Percentiles rank a stretch among this genome's conserved stretches.
Conservation (phyloP, 2,888 invertebrate genomes). For the Monopis laevigella region DNA sequence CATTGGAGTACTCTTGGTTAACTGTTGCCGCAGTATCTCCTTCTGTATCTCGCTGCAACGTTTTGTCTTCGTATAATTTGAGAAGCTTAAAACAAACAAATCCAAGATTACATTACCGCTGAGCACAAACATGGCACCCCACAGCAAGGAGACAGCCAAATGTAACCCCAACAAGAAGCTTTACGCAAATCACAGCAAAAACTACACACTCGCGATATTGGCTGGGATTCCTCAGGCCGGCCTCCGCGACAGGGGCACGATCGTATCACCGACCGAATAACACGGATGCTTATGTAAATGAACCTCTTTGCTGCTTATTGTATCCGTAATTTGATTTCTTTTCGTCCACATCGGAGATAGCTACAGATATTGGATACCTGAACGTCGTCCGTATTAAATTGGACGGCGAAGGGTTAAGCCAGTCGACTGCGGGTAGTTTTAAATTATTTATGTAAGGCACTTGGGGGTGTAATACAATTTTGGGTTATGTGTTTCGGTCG, state of each 20-base stretch:
- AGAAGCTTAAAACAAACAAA: no score
- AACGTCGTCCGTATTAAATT: no score
- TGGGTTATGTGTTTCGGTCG: constrained; percentile 40
- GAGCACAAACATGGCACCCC: no score
- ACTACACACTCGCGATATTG: constrained; percentile 4
- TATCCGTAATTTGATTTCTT: constrained; percentile 66
- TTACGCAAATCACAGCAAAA: not conserved
- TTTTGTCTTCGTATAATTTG: no score
- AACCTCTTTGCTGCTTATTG: constrained; percentile 59
- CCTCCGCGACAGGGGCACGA: not conserved
- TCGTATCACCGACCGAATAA: constrained; percentile 60
- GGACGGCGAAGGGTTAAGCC: constrained; percentile 9
- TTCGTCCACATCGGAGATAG: constrained; percentile 17
- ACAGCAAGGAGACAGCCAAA: no score
- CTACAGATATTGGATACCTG: constrained; percentile 13
- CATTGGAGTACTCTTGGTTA: no score
- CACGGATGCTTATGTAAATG: constrained; percentile 64
- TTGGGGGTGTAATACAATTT: constrained; percentile 61
- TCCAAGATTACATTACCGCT: no score
- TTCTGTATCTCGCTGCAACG: no score
- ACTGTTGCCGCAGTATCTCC: no score
- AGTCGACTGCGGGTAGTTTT: constrained; percentile 37
- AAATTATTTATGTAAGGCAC: constrained; percentile 63
- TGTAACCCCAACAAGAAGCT: no score
- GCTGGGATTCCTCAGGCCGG: not conserved